phyloP scores from a whole-genome alignment of 2,888 invertebrate species.

The Athalia cordata region DNA sequence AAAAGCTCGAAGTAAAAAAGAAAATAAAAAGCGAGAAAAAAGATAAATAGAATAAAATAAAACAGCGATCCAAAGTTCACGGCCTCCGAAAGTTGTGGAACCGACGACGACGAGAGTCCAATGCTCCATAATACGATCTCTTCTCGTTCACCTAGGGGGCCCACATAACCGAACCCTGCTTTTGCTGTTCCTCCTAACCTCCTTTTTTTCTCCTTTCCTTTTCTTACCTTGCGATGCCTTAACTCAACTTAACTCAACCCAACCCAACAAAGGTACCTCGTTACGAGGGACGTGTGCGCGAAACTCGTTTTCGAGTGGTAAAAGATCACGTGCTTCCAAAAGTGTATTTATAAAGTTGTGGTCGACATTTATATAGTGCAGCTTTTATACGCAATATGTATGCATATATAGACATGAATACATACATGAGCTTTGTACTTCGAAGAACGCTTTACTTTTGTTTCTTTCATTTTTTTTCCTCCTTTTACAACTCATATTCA shows the following conservation, averaged over 20 bases:
- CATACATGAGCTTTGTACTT: too few relatives aligned
- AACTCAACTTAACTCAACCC: slow-evolving; percentile 6
- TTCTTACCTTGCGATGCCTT: neutral
- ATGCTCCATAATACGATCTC: slow-evolving; percentile 23
- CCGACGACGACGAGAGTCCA: slow-evolving; percentile 9
- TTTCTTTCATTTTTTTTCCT: too few relatives aligned
- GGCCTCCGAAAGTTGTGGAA: slow-evolving; percentile 12
- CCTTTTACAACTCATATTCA: too few relatives aligned
- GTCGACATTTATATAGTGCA: neutral
- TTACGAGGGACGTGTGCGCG: slow-evolving; percentile 20
- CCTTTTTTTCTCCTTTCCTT: too few relatives aligned
- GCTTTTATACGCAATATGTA: neutral
- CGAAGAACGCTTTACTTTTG: too few relatives aligned
- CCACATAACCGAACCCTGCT: neutral
- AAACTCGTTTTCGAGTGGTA: slow-evolving; percentile 25
- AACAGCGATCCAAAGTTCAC: slow-evolving; percentile 28
- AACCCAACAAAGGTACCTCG: slow-evolving; percentile 30
- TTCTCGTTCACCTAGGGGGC: slow-evolving; percentile 11
- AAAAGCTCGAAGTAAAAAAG: neutral
- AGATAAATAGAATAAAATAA: slow-evolving; percentile 14
- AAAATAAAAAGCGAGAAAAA: neutral
- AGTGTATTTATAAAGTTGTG: slow-evolving; percentile 22
- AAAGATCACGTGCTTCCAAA: slow-evolving; percentile 30
- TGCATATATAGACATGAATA: neutral
- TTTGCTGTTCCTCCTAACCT: neutral